Evolutionary conservation across 2,888 invertebrate genomes (phyloP), one percentile per base, ranked within the genome.

Genomic region (Incurvaria masculella): DNA sequence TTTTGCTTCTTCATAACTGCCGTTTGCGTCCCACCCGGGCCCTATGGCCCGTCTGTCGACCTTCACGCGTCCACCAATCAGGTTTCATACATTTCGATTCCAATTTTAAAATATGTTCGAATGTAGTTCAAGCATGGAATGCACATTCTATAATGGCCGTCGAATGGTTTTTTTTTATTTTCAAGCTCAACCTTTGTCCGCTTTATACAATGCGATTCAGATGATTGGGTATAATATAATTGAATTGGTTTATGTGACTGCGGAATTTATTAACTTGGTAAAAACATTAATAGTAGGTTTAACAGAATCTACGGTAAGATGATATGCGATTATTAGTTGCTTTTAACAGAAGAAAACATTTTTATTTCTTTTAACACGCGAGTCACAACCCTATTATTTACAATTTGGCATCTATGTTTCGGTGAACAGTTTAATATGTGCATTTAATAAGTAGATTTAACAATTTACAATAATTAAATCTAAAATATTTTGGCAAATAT

Each of bases 1-100:
- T 99, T 99, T 91, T 99, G 98, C 86, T 97, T 97, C 93, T 99
- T 98, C 98, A 99, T 99, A 68, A 74, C 76, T 76, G 69, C 74
- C 72, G 59, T 71, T 65, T 68, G 62, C 58, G 61, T 64, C 63
- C 65, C 65, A 61, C 65, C 68, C 60, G 66, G 71, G 72, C 72
- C 59, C 46, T 61, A 60, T 57, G 64, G 68, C 72, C 72, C 70
- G 53, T 11, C 11, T 33, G 14, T 3, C 14, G 8, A 33, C 14
- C 14, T 33, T 3, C 14, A 14, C 8, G 3, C 14, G 23, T 10
- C 33, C 33, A 14, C 33, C 33, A 33, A 6, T 14, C 33, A 14
- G 23, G 10, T 4, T 11, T 33, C 11, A 14, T 33, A 8, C 33
- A 14, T 14, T 33, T 33, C 33, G 33, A 14, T n/a, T 23, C 10